Evolutionary conservation across 2,888 invertebrate genomes (phyloP).

Genomic region (Apeira syringaria): DNA sequence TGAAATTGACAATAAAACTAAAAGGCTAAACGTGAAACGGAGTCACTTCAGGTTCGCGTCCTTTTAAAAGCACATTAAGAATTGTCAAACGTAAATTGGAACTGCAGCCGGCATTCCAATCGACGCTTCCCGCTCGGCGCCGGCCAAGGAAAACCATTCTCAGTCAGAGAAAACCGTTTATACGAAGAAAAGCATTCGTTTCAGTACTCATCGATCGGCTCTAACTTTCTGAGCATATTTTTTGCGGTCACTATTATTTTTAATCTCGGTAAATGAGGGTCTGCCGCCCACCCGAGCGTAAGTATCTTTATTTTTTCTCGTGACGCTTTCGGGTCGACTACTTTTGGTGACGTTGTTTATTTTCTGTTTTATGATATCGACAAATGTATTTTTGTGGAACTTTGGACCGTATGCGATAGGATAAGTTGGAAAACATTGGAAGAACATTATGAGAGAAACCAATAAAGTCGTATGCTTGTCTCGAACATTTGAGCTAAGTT

Average conservation of each 20-base stretch:
- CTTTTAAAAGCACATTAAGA: constrained; percentile 15
- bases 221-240: constrained; percentile 2
- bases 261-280: constrained; percentile 4
- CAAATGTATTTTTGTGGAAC: background rate
- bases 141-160: constrained; percentile 4
- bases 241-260: constrained; percentile 5
- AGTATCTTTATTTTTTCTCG: background rate
- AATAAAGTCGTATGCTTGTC: too few species aligned
- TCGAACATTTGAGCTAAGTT: too few species aligned
- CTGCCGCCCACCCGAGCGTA: background rate
- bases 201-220: background rate
- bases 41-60: background rate
- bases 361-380: background rate
- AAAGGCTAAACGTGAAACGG: too few species aligned
- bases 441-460: too few species aligned
- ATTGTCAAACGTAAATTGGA: constrained; percentile 6
- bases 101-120: constrained; percentile 6
- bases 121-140: constrained; percentile 3
- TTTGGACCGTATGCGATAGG: too few species aligned
- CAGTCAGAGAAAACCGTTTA: constrained; percentile 1
- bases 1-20: constrained; percentile 5
- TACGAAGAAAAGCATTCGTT: constrained; percentile 4
- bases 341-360: background rate
- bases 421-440: too few species aligned
- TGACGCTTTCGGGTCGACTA: background rate